Conservation (phyloP, 1,140 invertebrate species). For the Drosophila auraria region DNA sequence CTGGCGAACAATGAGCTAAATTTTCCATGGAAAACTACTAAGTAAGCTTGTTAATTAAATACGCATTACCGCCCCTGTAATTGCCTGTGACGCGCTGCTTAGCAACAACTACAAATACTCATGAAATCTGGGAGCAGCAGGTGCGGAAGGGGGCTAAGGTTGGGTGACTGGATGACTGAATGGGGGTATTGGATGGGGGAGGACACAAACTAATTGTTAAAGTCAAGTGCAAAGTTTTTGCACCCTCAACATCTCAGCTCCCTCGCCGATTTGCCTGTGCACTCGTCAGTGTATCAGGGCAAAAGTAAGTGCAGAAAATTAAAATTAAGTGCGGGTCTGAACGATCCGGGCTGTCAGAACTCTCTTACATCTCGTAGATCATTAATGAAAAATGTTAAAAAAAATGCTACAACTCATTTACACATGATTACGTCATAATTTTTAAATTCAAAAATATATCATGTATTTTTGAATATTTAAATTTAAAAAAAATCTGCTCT, state of each 20-base stretch:
- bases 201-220: slow-evolving; percentile 58
- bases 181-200: slow-evolving; percentile 9
- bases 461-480: too few species aligned
- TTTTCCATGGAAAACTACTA: slow-evolving; percentile 80
- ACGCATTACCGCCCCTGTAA: slow-evolving; percentile 79
- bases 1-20: slow-evolving; percentile 67
- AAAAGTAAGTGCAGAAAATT: slow-evolving; percentile 16
- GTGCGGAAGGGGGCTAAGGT: slow-evolving; percentile 3
- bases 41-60: slow-evolving; percentile 83
- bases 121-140: slow-evolving; percentile 25
- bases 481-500: too few species aligned
- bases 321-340: neutral
- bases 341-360: neutral
- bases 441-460: too few species aligned
- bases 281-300: slow-evolving; percentile 41
- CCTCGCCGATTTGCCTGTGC: slow-evolving; percentile 3
- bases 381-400: neutral
- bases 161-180: neutral
- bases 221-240: slow-evolving; percentile 65
- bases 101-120: slow-evolving; percentile 51
- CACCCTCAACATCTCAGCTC: slow-evolving; percentile 4
- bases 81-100: slow-evolving; percentile 72
- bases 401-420: too few species aligned
- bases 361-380: neutral
- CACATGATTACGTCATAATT: neutral